A percentile compares a stretch with the other conserved stretches of the same genome.
Conservation (phyloP, 2,113 vertebrate species). For the Ammospiza nelsoni region DNA sequence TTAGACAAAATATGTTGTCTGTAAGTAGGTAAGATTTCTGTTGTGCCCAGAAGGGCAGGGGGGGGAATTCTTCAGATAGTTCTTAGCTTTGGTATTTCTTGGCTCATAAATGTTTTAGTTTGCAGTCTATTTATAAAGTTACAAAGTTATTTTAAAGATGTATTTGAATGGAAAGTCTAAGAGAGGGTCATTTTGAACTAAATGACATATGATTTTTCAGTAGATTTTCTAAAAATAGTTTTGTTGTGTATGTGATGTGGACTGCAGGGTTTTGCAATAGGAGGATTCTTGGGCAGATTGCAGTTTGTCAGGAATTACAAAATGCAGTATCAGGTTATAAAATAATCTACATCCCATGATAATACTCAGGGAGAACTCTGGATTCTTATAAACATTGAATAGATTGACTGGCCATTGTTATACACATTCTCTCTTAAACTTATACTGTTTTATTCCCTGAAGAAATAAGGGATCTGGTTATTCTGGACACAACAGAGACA, state of each 20-base stretch:
- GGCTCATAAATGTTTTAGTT: conserved; percentile 19
- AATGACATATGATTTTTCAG: not conserved
- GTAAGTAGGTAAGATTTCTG: conserved; percentile 24
- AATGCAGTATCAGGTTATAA: not conserved
- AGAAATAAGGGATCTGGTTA: not conserved
- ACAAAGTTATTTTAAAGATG: conserved; percentile 46
- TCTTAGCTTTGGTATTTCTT: conserved; percentile 26
- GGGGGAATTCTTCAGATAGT: conserved; percentile 20
- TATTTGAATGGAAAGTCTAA: conserved; percentile 20
- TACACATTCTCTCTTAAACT: not conserved
- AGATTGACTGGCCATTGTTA: not conserved
- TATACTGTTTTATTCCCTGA: not conserved
- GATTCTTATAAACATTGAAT: not conserved
- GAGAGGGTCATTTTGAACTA: not conserved
- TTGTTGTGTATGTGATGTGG: not conserved
- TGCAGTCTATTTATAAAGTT: conserved; percentile 24
- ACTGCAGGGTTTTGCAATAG: not conserved
- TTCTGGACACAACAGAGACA: not conserved
- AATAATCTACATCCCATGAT: not conserved
- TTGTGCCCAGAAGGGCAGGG: not conserved
- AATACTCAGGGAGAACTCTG: not conserved
- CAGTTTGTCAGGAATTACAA: not conserved
- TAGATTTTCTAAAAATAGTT: conserved; percentile 3
- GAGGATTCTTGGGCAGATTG: not conserved
- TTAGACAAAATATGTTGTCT: conserved; percentile 14